These are phyloP conservation scores for Hesperophylax magnus DNA, from an alignment of 1,140 invertebrate genomes.

Conservation along the genomic window DNA sequence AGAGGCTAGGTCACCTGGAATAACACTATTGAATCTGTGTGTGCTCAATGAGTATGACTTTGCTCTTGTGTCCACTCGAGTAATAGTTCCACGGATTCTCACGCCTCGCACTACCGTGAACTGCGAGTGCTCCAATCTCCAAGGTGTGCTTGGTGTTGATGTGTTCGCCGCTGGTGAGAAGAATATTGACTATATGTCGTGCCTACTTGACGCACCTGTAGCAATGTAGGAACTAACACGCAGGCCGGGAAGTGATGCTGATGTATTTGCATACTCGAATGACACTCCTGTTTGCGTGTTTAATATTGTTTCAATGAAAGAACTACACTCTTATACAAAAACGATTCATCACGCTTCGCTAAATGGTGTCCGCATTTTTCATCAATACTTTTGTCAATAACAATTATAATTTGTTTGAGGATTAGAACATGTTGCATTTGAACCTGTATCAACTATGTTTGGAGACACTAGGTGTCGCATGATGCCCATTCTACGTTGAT, in stretches of 20 bases:
- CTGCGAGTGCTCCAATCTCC: neutral
- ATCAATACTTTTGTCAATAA: neutral
- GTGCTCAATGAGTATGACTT: neutral
- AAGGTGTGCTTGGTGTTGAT: no score
- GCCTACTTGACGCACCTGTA: conserved; percentile 7
- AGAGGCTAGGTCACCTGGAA: neutral
- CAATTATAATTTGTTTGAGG: no score
- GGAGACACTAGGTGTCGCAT: no score
- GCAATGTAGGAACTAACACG: conserved; percentile 1
- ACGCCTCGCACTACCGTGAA: neutral
- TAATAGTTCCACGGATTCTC: neutral
- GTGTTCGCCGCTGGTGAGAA: neutral
- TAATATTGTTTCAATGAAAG: conserved; percentile 19
- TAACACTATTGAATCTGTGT: neutral
- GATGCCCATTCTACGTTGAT: no score
- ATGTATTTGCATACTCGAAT: conserved; percentile 39
- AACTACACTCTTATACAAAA: conserved; percentile 19
- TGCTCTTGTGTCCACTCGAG: neutral
- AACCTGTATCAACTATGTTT: no score
- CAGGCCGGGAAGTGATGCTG: neutral
- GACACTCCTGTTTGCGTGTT: conserved; percentile 33
- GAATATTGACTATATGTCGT: neutral
- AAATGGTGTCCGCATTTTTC: neutral
- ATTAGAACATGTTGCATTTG: no score
- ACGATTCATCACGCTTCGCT: no score